Conservation (phyloP, 2,888 invertebrate genomes). For the Blomia tropicalis region DNA sequence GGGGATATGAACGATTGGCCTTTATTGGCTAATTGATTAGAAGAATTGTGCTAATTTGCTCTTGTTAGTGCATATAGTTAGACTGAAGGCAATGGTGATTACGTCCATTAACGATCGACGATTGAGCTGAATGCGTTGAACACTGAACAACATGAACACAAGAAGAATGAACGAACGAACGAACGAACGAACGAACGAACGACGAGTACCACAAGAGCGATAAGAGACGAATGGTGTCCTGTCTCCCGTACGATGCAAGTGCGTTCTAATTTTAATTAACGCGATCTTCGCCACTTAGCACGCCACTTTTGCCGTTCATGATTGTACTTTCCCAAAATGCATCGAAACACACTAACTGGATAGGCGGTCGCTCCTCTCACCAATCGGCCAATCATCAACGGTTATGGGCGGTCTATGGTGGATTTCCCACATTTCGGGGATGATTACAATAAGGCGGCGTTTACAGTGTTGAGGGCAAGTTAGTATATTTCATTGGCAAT, state of each 20-base stretch:
- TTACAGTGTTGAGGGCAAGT: too few species aligned
- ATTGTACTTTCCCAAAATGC: background rate
- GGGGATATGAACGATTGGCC: too few species aligned
- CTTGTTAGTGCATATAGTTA: conserved; percentile 13
- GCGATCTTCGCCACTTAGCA: conserved; percentile 12
- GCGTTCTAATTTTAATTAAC: conserved; percentile 19
- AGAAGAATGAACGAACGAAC: too few species aligned
- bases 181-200: background rate
- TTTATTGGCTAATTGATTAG: conserved; percentile 11
- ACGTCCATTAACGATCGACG: conserved; percentile 9
- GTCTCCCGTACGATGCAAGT: background rate
- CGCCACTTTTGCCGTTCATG: background rate
- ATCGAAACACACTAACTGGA: background rate
- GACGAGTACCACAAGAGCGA: background rate
- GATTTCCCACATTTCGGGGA: too few species aligned
- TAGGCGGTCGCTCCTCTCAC: background rate
- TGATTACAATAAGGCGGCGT: too few species aligned
- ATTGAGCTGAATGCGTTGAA: background rate
- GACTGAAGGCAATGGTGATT: conserved; percentile 5
- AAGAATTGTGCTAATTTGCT: conserved; percentile 15
- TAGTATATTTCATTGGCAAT: too few species aligned
- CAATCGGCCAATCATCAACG: background rate
- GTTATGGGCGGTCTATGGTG: too few species aligned
- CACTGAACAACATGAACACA: background rate
- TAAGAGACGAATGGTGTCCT: background rate